These are phyloP conservation scores for Distichodus sexfasciatus DNA, from an alignment of 2,797 vertebrate genomes.

Conservation along the genomic window DNA sequence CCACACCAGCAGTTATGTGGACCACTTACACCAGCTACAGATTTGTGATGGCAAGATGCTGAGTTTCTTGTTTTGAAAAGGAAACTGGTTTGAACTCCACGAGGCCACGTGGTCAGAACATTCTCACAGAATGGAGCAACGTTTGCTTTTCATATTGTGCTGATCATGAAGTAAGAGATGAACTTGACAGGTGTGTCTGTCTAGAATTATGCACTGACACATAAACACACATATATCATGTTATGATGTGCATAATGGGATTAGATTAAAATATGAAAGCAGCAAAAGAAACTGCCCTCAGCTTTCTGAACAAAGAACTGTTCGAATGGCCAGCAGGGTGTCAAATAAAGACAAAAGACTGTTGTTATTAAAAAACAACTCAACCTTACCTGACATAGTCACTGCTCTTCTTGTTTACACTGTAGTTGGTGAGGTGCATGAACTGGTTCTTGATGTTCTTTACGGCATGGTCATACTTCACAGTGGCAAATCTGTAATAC, in stretches of 20 bases:
- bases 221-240: not conserved
- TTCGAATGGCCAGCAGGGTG: no score
- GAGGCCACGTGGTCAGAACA: not conserved
- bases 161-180: not conserved
- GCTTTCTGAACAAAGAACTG: not conserved
- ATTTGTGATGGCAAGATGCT: not conserved
- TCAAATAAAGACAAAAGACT: not conserved
- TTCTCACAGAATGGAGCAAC: not conserved
- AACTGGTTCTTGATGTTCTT: conserved; percentile 96
- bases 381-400: conserved; percentile 92
- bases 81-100: not conserved
- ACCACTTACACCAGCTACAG: not conserved
- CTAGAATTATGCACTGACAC: not conserved
- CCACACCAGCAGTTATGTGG: not conserved
- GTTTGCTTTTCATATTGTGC: not conserved
- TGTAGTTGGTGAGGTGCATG: conserved; percentile 98
- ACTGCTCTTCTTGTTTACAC: conserved; percentile 95
- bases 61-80: not conserved
- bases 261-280: not conserved
- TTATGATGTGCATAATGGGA: not conserved
- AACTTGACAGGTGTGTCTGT: not conserved
- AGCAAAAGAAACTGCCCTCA: not conserved
- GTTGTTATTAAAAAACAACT: no score
- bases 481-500: conserved; percentile 88
- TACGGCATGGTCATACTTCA: conserved; percentile 86